Conservation (phyloP, 2,888 invertebrate genomes). For the Falcaria lacertinaria region DNA sequence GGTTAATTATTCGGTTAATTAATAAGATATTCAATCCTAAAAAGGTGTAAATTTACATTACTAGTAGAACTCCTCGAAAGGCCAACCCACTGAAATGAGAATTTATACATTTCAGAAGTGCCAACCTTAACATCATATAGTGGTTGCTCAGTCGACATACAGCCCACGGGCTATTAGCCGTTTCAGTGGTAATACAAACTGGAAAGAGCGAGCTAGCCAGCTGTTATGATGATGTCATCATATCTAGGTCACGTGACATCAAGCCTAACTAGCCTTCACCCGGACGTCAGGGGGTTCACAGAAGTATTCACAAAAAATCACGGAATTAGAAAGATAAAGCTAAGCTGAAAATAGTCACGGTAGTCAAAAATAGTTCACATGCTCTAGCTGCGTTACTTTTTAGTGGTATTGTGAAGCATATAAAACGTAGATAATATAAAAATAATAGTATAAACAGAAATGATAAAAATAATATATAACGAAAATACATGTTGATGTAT, state of each 20-base stretch:
- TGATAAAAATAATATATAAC: too few relatives aligned
- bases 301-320: not conserved
- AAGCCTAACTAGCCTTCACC: slow-evolving; percentile 2
- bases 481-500: too few relatives aligned
- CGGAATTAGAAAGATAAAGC: not conserved
- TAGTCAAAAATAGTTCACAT: too few relatives aligned
- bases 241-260: not conserved
- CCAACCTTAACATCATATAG: not conserved
- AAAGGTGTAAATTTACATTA: too few relatives aligned
- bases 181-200: not conserved
- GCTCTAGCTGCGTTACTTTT: too few relatives aligned
- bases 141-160: not conserved
- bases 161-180: not conserved
- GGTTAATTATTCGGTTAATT: too few relatives aligned
- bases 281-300: not conserved
- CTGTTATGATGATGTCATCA: not conserved
- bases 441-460: too few relatives aligned
- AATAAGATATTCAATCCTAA: too few relatives aligned
- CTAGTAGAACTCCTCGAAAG: too few relatives aligned
- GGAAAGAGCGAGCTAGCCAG: not conserved
- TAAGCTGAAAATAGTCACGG: not conserved
- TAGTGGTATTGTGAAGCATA: too few relatives aligned
- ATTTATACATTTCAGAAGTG: not conserved
- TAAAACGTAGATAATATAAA: too few relatives aligned
- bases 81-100: too few relatives aligned